A percentile compares a stretch with the other conserved stretches of the same genome.
These are phyloP conservation scores for Megathymus violae DNA, from an alignment of 1,140 invertebrate species.

Conservation along the genomic window DNA sequence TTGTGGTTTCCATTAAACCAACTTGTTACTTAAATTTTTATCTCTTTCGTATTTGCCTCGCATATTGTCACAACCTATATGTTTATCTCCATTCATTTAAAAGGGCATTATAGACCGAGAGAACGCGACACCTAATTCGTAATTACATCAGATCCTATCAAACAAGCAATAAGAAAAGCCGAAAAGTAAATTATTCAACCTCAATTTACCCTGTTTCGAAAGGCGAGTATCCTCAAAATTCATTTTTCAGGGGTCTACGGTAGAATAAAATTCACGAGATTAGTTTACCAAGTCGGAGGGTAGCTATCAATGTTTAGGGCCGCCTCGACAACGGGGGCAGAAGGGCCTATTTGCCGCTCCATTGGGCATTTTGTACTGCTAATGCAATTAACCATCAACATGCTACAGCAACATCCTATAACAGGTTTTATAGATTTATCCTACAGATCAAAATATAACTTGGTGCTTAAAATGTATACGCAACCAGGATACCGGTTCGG, in stretches of 20 bases:
- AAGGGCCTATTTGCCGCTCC: constrained; percentile 71
- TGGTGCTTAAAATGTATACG: no score
- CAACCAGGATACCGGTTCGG: no score
- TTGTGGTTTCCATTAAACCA: no score
- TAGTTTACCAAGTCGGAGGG: constrained; percentile 53
- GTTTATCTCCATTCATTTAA: constrained; percentile 18
- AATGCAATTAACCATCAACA: constrained; percentile 57
- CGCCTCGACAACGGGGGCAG: constrained; percentile 65
- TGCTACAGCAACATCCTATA: background rate
- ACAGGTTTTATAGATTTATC: constrained; percentile 2
- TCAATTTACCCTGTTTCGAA: constrained; percentile 60
- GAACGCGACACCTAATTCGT: constrained; percentile 9
- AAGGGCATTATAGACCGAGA: constrained; percentile 8
- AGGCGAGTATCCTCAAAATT: constrained; percentile 63
- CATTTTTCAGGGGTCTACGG: constrained; percentile 64
- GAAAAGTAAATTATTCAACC: constrained; percentile 66
- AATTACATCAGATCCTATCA: constrained; percentile 27
- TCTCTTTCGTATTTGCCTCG: no score
- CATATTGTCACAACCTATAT: no score
- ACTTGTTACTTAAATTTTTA: no score
- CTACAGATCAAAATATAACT: no score
- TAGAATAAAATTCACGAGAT: constrained; percentile 60
- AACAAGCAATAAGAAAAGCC: constrained; percentile 49
- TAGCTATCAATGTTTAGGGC: constrained; percentile 58
- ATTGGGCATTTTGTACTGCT: constrained; percentile 67